phyloP scores from a whole-genome alignment of 64 coral and sea anemone species.

The Acropora tenuis region DNA sequence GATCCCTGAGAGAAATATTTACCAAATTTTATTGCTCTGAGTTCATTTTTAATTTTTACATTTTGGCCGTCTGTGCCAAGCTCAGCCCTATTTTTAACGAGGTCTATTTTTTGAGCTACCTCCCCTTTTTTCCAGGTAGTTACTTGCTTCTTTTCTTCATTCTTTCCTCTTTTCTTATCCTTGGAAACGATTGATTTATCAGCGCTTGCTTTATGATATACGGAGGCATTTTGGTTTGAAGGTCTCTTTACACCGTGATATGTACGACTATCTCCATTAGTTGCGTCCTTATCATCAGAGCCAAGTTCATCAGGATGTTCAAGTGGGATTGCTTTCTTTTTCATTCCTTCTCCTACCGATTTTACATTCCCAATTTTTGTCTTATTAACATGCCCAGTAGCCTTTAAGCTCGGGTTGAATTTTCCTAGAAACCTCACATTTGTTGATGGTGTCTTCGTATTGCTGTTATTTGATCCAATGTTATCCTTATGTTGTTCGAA shows the following conservation, averaged over 20 bases:
- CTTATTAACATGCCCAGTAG: neutral
- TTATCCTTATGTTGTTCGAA: neutral
- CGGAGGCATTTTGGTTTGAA: neutral
- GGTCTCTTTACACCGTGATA: neutral
- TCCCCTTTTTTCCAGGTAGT: neutral
- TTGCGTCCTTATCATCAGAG: neutral
- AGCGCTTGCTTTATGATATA: neutral
- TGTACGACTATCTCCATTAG: neutral
- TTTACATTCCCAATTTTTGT: neutral
- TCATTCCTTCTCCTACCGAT: neutral
- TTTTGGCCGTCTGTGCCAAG: conserved; percentile 27
- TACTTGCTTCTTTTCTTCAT: neutral
- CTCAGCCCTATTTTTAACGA: conserved; percentile 38
- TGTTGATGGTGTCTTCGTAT: neutral
- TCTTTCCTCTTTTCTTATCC: no score
- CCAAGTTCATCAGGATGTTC: conserved; percentile 60
- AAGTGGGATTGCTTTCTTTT: neutral
- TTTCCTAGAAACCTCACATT: neutral
- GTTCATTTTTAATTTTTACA: neutral
- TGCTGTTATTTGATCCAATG: neutral
- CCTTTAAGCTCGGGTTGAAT: neutral
- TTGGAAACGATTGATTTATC: neutral
- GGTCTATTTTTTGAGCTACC: neutral
- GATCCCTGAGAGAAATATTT: neutral
- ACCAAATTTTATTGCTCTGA: neutral